phyloP scores from a whole-genome alignment of 1,140 invertebrate species.

The Meloidogyne chitwoodi region DNA sequence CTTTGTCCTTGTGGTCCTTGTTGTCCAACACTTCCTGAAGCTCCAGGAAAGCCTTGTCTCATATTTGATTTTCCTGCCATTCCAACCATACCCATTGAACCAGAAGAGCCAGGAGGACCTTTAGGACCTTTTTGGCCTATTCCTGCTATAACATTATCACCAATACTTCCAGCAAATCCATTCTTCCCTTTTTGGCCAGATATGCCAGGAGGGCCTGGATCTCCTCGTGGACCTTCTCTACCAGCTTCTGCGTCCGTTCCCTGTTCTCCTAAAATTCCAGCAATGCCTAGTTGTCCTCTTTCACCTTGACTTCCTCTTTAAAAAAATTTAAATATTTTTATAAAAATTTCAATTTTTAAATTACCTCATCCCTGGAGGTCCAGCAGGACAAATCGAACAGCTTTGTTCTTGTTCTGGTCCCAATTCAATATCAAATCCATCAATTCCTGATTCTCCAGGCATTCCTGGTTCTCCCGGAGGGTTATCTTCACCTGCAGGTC shows the following conservation, averaged over 20 bases:
- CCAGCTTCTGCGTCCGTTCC: slow-evolving; percentile 19
- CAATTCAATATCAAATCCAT: slow-evolving; percentile 37
- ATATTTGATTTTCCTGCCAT: neutral
- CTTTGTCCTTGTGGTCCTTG: slow-evolving; percentile 1
- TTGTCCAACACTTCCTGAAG: slow-evolving; percentile 21
- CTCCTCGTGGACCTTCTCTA: neutral
- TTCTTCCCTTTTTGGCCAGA: slow-evolving; percentile 12
- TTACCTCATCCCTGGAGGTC: slow-evolving; percentile 40
- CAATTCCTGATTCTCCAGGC: slow-evolving; percentile 29
- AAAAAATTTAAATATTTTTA: neutral
- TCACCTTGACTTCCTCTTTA: slow-evolving; percentile 36
- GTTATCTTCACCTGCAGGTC: slow-evolving; percentile 29
- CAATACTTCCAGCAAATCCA: slow-evolving; percentile 19
- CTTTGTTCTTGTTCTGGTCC: slow-evolving; percentile 38
- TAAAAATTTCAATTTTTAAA: neutral
- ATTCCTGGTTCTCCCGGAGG: slow-evolving; percentile 36
- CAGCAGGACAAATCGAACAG: slow-evolving; percentile 37
- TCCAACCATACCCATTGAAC: slow-evolving; percentile 26
- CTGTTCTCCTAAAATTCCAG: slow-evolving; percentile 21
- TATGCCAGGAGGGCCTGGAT: neutral
- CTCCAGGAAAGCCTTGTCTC: slow-evolving; percentile 13
- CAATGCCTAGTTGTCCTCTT: slow-evolving; percentile 29
- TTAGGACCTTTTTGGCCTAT: slow-evolving; percentile 26
- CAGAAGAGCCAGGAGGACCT: slow-evolving; percentile 33
- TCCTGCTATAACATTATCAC: slow-evolving; percentile 19